Evolutionary conservation across 2,797 vertebrate species (phyloP).

Genomic region (Danio kyathit): DNA sequence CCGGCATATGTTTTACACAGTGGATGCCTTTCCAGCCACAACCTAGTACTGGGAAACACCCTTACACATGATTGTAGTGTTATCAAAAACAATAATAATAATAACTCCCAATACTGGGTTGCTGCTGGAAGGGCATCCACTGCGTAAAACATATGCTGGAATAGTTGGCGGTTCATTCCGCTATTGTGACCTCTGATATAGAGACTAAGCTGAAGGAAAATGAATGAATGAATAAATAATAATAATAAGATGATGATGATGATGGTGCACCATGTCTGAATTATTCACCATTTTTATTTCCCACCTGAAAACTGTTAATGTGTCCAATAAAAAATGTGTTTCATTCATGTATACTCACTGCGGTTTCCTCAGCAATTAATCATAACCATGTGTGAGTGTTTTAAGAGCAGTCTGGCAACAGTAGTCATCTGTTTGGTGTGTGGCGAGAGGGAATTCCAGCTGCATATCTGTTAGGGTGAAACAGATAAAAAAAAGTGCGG

Average conservation of each 20-base stretch:
- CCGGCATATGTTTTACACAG: no score
- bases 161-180: no score
- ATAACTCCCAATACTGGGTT: no score
- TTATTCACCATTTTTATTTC: slow-evolving; percentile 10
- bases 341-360: neutral
- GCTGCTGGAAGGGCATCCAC: no score
- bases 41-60: no score
- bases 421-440: neutral
- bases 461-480: neutral
- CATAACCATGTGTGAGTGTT: neutral
- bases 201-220: no score
- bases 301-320: neutral
- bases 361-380: neutral
- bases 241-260: neutral
- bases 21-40: no score
- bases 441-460: neutral
- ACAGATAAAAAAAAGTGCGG: neutral
- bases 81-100: no score
- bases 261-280: neutral
- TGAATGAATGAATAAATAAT: no score
- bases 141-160: no score
- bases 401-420: slow-evolving; percentile 15
- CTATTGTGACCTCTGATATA: no score
- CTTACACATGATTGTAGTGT: no score
- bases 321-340: slow-evolving; percentile 12